These are phyloP conservation scores for Ryuthela nishihirai DNA, from an alignment of 2,888 invertebrate species.

Conservation along the genomic window DNA sequence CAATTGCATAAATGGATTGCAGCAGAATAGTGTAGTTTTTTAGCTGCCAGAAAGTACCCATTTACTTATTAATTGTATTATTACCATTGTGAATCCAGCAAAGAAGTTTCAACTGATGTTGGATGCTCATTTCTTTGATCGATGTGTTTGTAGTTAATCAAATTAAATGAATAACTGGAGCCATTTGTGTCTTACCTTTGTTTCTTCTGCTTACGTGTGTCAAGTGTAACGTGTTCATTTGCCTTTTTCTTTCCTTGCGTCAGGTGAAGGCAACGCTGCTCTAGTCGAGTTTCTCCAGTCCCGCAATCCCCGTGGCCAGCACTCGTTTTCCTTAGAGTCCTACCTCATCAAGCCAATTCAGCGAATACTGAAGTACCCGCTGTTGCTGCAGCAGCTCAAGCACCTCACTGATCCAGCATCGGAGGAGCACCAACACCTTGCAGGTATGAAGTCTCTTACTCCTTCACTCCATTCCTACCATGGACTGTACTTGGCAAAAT, in stretches of 20 bases:
- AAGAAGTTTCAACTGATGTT: too few relatives aligned
- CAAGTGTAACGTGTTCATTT: conserved; percentile 20
- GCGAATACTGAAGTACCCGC: conserved; percentile 94
- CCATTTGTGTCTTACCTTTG: not conserved
- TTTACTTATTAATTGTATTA: too few relatives aligned
- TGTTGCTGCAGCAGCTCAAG: conserved; percentile 88
- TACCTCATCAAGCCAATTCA: conserved; percentile 98
- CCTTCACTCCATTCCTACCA: too few relatives aligned
- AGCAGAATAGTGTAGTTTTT: too few relatives aligned
- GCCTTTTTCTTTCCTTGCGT: conserved; percentile 43
- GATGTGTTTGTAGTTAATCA: not conserved
- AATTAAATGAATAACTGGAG: not conserved
- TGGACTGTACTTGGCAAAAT: too few relatives aligned
- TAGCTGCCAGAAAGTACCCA: too few relatives aligned
- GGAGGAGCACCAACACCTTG: conserved; percentile 89
- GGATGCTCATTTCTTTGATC: too few relatives aligned
- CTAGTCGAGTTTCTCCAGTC: conserved; percentile 92
- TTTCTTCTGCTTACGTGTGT: not conserved
- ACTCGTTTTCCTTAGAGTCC: conserved; percentile 93
- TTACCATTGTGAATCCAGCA: too few relatives aligned
- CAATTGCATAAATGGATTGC: too few relatives aligned
- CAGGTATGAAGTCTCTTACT: conserved; percentile 48
- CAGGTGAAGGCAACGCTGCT: conserved; percentile 93
- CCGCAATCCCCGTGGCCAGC: conserved; percentile 93
- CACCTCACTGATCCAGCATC: conserved; percentile 88